Conservation (phyloP, 2,888 invertebrate species). For the Cynaeus angustus region DNA sequence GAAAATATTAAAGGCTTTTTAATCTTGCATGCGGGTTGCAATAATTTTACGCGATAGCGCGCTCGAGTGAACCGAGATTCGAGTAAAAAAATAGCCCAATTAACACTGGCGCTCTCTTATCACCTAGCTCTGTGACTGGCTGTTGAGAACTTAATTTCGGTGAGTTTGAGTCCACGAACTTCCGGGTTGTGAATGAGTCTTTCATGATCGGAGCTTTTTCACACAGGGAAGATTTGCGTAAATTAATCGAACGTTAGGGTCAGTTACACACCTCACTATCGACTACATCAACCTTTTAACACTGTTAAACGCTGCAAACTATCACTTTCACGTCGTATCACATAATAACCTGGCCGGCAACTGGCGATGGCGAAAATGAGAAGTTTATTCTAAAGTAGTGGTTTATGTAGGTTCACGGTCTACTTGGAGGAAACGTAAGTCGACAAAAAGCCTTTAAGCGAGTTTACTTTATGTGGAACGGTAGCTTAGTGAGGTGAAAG, state of each 20-base stretch:
- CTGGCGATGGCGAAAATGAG: constrained; percentile 40
- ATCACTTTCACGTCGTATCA: constrained; percentile 47
- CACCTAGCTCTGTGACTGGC: not conserved
- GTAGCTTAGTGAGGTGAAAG: constrained; percentile 43
- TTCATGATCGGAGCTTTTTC: not conserved
- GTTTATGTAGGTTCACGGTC: constrained; percentile 51
- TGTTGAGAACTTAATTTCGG: no score
- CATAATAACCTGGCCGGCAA: constrained; percentile 39
- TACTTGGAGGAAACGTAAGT: constrained; percentile 45
- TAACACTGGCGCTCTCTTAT: not conserved
- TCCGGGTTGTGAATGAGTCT: no score
- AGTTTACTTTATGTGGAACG: constrained; percentile 46
- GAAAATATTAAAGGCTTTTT: constrained; percentile 15
- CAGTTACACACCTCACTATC: constrained; percentile 14
- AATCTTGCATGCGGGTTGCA: constrained; percentile 8
- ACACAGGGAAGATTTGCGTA: constrained; percentile 18
- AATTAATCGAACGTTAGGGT: not conserved
- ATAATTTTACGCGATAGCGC: constrained; percentile 35
- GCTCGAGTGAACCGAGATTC: constrained; percentile 21
- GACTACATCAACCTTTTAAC: constrained; percentile 26
- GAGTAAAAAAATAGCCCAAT: constrained; percentile 6
- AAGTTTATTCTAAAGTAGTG: constrained; percentile 39
- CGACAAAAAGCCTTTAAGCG: constrained; percentile 42
- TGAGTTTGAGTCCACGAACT: no score
- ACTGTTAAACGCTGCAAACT: constrained; percentile 26